Base-by-base conservation (phyloP, 92 coral and sea anemone species). In the Galaxea fascicularis region DNA sequence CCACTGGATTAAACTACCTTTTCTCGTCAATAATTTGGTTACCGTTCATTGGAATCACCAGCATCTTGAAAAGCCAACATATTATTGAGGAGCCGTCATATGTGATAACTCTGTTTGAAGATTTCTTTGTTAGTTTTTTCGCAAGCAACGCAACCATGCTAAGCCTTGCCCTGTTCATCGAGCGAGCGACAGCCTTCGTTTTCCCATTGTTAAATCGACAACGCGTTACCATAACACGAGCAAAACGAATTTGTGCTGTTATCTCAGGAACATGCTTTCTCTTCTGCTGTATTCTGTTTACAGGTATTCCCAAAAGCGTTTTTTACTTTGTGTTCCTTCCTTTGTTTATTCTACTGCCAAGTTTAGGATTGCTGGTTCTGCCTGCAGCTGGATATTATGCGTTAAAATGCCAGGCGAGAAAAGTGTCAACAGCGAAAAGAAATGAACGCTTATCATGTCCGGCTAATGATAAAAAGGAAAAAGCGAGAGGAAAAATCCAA, bases 131-230 rank as follows among this genome's bases (percentile, higher is more conserved):
- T 6, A 15, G 29, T 35, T 72, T 71, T 45, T 57, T 57, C 66
- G 63, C 26, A 0, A 71, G 79, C 35, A 72, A 10, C n/a, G 71
- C 26, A 22, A 54, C 79, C 51, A 4, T 72, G 30, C 39, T 72
- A 10, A n/a, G 7, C 0, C 21, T 72, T 14, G 54, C 29, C 18
- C 39, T 82, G 4, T 82, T 29, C 59, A 1, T 72, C 16, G 87
- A 82, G 9, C 87, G 87, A 11, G 72, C 63, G 25, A 82, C 79
- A 3, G 87, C 87, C 0, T 58, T 82, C 13, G 71, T 47, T 24
- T 72, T 26, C 22, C 87, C 87, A 4, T 25, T 71, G 21, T 41
- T 60, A 8, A 82, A 82, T 73, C 78, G 71, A 9, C 24, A 58
- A 15, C n/a, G 62, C 21, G 67, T 56, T 22, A 82, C 87, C 0